Evolutionary conservation across 2,113 vertebrate species (phyloP), one percentile per base, ranked within the genome.

Genomic region (Sebastes schlegelii): DNA sequence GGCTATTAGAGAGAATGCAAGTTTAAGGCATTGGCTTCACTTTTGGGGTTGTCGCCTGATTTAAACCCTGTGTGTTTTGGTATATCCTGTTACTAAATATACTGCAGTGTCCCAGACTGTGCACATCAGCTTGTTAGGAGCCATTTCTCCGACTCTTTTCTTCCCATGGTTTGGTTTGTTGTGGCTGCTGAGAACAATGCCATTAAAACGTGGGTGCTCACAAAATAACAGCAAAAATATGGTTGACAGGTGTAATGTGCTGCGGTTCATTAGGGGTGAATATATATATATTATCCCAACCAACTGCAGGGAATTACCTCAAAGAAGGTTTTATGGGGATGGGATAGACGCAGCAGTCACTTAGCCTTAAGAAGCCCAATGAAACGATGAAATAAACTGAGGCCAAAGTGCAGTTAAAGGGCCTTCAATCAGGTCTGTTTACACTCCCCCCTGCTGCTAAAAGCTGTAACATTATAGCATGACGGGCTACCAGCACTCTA

Each of bases 401-500:
- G 45, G 58, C 34, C 16, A 55, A 23, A 40, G 5, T 23, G 48
- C 63, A 78, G 49, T 26, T 54, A 51, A 52, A 68, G 21, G 51
- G 26, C n/a, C 74, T 61, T 48, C 14, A 66, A 62, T 70, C 40
- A 8, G n/a, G 19, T 78, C n/a, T 72, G 65, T 85, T 78, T 76
- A 76, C 61, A 40, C 40, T 12, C 43, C 61, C 72, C 65, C 60
- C 34, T 48, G 5, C 54, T 23, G 43, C 61, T 26, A 49, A 70
- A 70, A 78, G 49, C 54, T 63, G 57, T 75, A 82, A 49, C 76
- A 43, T 46, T 60, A 43, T 70, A 17, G 45, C 21, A 40, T 63
- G 48, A 81, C n/a, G 64, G 55, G 23, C 87, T 77, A 77, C 79
- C 62, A 74, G 77, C 82, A 81, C 46, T 76, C 26, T 13, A 40